phyloP scores from a whole-genome alignment of 2,113 vertebrate genomes.

The Corythoichthys haematopterus region DNA sequence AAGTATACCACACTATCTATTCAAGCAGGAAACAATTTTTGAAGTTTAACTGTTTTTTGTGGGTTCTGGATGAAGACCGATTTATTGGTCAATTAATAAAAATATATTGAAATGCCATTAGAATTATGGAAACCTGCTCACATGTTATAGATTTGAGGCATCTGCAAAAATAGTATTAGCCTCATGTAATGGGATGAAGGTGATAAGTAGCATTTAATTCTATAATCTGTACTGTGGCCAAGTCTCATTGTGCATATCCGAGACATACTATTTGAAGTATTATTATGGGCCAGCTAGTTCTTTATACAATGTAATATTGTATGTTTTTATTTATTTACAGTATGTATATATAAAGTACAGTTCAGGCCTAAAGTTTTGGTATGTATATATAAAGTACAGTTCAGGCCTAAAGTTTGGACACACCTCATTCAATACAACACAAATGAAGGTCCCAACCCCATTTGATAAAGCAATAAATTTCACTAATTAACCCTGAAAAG shows the following conservation, averaged over 20 bases:
- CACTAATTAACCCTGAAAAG: too few species aligned
- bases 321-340: not conserved
- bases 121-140: not conserved
- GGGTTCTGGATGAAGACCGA: not conserved
- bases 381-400: too few species aligned
- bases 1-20: not conserved
- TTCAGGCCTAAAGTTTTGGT: too few species aligned
- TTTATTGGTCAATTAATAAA: not conserved
- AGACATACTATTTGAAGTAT: not conserved
- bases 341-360: too few species aligned
- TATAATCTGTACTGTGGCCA: conserved; percentile 45
- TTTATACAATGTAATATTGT: not conserved
- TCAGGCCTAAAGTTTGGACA: too few species aligned
- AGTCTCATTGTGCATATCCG: conserved; percentile 26
- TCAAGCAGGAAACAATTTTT: not conserved
- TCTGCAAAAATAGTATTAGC: conserved; percentile 47
- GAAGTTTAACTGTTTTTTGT: not conserved
- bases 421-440: too few species aligned
- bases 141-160: conserved; percentile 39
- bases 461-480: too few species aligned
- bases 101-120: not conserved
- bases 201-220: conserved; percentile 48
- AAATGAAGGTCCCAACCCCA: too few species aligned
- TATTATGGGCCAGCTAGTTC: not conserved
- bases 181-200: conserved; percentile 60